A percentile compares a stretch with the other conserved stretches of the same genome.
These are phyloP conservation scores for Drosophila mercatorum DNA, from an alignment of 2,888 invertebrate genomes.

Conservation along the genomic window DNA sequence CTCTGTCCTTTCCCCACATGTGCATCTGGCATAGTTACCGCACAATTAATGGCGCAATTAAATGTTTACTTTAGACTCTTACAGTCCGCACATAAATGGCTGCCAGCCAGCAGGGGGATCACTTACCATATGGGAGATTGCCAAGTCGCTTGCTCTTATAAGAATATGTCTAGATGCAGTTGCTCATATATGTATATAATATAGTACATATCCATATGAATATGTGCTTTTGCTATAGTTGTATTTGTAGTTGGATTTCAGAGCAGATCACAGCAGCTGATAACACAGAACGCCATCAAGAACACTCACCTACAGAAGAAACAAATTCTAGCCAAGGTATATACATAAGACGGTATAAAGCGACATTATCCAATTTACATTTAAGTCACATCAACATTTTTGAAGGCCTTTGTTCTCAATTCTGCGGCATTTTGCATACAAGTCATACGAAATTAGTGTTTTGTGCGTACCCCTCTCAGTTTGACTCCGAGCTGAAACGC, in stretches of 20 bases:
- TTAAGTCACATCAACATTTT: background rate
- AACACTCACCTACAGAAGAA: background rate
- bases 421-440: slow-evolving; percentile 11
- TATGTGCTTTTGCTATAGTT: background rate
- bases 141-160: slow-evolving; percentile 10
- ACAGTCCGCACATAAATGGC: slow-evolving; percentile 61
- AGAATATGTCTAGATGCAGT: slow-evolving; percentile 17
- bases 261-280: slow-evolving; percentile 4
- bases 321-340: background rate
- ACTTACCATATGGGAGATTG: slow-evolving; percentile 4
- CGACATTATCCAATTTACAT: slow-evolving; percentile 23
- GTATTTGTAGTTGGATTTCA: background rate
- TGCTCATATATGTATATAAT: background rate
- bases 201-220: background rate
- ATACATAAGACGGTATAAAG: background rate
- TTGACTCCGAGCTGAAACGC: background rate
- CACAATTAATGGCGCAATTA: slow-evolving; percentile 77
- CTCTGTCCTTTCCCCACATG: slow-evolving; percentile 25
- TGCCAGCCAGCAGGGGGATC: slow-evolving; percentile 41
- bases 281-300: slow-evolving; percentile 1
- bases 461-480: background rate
- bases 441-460: slow-evolving; percentile 17
- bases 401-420: slow-evolving; percentile 8
- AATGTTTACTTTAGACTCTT: slow-evolving; percentile 78
- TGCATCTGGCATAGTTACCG: slow-evolving; percentile 77